Percentiles rank a stretch among this genome's conserved stretches.
Evolutionary conservation across 2,113 vertebrate genomes (phyloP).

Genomic region (Hassar affinis): DNA sequence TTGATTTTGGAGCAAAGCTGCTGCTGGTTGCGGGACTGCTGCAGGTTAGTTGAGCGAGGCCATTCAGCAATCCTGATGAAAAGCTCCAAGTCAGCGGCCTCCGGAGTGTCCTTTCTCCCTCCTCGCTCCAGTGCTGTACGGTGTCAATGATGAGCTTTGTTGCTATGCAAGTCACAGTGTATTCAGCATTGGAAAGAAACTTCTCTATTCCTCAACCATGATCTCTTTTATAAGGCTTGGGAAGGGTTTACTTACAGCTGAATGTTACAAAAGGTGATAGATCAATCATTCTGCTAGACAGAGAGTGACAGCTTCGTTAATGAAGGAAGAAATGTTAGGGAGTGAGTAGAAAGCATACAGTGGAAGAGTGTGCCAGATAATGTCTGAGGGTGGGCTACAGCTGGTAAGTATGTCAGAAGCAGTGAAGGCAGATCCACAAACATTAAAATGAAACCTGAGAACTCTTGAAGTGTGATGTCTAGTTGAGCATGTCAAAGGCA

Average conservation of each 20-base stretch:
- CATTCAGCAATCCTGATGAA: conserved; percentile 24
- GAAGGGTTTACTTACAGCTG: neutral
- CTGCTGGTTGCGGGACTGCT: conserved; percentile 27
- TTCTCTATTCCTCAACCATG: neutral
- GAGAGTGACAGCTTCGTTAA: neutral
- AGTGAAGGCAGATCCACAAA: conserved; percentile 64
- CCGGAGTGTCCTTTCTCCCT: conserved; percentile 15
- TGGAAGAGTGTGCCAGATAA: conserved; percentile 22
- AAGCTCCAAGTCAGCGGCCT: conserved; percentile 38
- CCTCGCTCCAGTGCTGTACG: conserved; percentile 27
- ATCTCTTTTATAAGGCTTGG: conserved; percentile 16
- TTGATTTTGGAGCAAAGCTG: conserved; percentile 55
- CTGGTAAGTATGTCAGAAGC: conserved; percentile 60
- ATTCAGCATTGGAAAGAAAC: conserved; percentile 24
- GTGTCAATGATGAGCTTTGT: conserved; percentile 40
- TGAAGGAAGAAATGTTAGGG: conserved; percentile 19
- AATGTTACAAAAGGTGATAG: neutral
- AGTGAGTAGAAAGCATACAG: neutral
- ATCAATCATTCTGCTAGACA: neutral
- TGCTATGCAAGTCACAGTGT: conserved; percentile 34
- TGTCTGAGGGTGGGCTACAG: conserved; percentile 42
- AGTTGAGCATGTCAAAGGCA: conserved; percentile 30
- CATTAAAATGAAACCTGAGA: conserved; percentile 69
- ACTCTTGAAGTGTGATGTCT: conserved; percentile 58
- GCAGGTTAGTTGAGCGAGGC: conserved; percentile 30